Evolutionary conservation across 2,888 invertebrate genomes (phyloP), one percentile per base, ranked within the genome.

Genomic region (Osedax fenrisi): DNA sequence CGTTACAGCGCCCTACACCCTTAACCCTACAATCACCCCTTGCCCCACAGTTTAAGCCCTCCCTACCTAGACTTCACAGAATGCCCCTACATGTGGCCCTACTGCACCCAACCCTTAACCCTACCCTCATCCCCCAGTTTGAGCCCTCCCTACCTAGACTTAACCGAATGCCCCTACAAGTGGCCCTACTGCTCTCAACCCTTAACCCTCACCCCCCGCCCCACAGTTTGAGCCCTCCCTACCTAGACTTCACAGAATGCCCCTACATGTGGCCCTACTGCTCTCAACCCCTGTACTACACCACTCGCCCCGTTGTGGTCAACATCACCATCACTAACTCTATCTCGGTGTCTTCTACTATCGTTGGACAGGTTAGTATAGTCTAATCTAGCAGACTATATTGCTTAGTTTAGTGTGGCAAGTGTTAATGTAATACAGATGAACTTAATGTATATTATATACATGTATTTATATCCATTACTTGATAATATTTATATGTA

Each of bases 261-360:
- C 93, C 92, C 79, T 97, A 95, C 85, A 94, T 95, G 94, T 97
- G 95, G 95, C 96, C 96, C 0, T 96, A 95, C 81, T 96, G 94
- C 84, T 92, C 93, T 0, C 96, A 96, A 85, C 93, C 95, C 0
- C 85, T 96, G 64, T 96, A 93, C 86, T 89, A 90, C 83, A 90
- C 91, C 76, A 90, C 90, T 59, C 89, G 92, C 86, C 92, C 94
- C 0, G 90, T 90, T 24, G 91, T 96, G 78, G 90, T 92, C 2
- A 97, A 96, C 86, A 90, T 86, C 75, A 81, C 41, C 17, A 41
- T 41, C 41, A 41, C 17, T 17, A 41, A 41, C 41, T 41, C 41
- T 41, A 41, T 41, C 41, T 41, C 41, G 41, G 41, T 41, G 10
- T 41, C 41, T 17, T 41, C 41, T 17, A 41, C 41, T 41, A 41